Conservation (phyloP, 2,888 invertebrate genomes). For the Portevinia maculata region DNA sequence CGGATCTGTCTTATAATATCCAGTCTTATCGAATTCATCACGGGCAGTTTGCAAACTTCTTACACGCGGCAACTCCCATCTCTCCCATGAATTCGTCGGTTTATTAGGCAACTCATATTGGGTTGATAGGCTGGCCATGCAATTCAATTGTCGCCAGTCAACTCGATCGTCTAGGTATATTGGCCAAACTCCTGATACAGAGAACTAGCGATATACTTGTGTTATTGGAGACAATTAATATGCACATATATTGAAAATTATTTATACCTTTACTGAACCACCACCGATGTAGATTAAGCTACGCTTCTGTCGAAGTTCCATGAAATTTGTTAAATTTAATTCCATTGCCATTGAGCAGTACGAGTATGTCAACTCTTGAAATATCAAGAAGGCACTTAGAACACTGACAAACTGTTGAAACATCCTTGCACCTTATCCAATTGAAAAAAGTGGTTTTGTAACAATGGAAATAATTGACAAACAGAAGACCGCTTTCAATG, state of each 20-base stretch:
- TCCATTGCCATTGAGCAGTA: too few relatives aligned
- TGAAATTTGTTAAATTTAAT: constrained; percentile 40
- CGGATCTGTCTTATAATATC: constrained; percentile 76
- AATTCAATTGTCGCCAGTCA: constrained; percentile 78
- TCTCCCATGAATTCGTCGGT: constrained; percentile 80
- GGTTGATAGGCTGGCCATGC: constrained; percentile 77
- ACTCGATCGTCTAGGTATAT: constrained; percentile 78
- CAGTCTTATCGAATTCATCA: constrained; percentile 73
- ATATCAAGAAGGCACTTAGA: background rate
- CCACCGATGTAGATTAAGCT: constrained; percentile 76
- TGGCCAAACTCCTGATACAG: constrained; percentile 77
- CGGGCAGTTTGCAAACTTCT: constrained; percentile 6
- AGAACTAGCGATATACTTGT: constrained; percentile 62
- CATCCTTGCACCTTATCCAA: background rate
- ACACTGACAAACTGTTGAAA: background rate
- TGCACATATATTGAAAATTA: background rate
- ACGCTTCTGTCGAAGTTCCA: constrained; percentile 74
- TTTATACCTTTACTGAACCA: constrained; percentile 75
- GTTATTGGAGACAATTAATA: background rate
- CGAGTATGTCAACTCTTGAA: too few relatives aligned
- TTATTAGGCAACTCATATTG: constrained; percentile 78
- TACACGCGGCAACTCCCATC: constrained; percentile 76
- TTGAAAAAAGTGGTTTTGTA: background rate
- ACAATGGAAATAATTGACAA: too few relatives aligned
- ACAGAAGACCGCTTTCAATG: background rate